Evolutionary conservation across 2,888 invertebrate genomes (phyloP), one percentile per base, ranked within the genome.

Genomic region (Heliconius erato): DNA sequence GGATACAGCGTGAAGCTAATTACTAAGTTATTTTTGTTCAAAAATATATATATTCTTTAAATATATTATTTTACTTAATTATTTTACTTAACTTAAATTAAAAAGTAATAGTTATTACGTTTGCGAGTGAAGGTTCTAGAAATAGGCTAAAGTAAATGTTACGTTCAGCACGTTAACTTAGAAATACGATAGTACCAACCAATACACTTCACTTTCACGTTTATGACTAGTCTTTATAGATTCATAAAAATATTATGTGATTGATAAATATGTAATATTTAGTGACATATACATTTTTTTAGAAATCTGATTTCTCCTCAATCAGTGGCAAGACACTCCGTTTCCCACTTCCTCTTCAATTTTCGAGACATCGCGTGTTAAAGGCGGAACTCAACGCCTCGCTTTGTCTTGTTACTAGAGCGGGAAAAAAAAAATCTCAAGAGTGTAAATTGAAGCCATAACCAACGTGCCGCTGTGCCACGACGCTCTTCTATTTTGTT

Each of bases 91-190:
- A 28, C 28, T 28, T 23, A 59, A 23, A 59, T 23, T 23, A 59
- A 54, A 54, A 54, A 74, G 74, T 74, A n/a, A 76, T 16, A 63
- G 1, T 63, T 35, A 2, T 59, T n/a, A 23, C 32, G 16, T n/a
- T 76, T 35, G 59, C 35, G 7, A 76, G 76, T 76, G 59, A 76
- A 76, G 35, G 76, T 63, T 76, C 59, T n/a, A 76, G 76, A 76
- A 63, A 76, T 76, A n/a, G 76, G 35, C 59, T 63, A n/a, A 76
- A 63, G 74, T 35, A 76, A 76, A 40, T 54, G 59, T n/a, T 76
- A 19, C 76, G 59, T 76, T 63, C 32, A n/a, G n/a, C 16, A n/a
- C 59, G 35, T n/a, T 35, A 76, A 63, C 35, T 14, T 40, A 76
- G 76, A 76, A 63, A 76, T 76, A 74, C 35, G 63, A 76, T 76